phyloP scores from a whole-genome alignment of 2,113 vertebrate genomes.

The Montifringilla adamsi region DNA sequence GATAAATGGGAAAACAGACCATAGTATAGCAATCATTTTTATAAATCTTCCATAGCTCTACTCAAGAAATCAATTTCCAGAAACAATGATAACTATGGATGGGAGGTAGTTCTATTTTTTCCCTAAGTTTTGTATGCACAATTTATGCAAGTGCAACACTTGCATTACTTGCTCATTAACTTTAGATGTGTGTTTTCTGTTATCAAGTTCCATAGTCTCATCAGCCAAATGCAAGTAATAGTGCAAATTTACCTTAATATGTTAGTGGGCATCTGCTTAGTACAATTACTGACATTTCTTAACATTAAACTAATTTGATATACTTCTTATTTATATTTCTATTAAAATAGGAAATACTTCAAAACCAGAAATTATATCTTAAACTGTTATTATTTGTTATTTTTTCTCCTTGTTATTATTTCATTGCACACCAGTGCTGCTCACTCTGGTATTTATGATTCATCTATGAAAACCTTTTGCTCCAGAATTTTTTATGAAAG shows the following conservation, averaged over 20 bases:
- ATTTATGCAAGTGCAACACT: not conserved
- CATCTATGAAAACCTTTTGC: not conserved
- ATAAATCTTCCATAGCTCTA: conserved; percentile 4
- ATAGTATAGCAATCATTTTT: not conserved
- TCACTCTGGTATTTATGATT: not conserved
- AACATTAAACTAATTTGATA: not conserved
- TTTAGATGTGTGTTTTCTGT: not conserved
- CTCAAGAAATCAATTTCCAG: conserved; percentile 11
- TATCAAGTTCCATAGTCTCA: not conserved
- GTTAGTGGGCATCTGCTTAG: not conserved
- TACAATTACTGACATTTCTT: not conserved
- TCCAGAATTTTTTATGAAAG: not conserved
- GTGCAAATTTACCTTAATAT: not conserved
- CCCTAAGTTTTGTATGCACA: not conserved
- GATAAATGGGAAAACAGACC: not conserved
- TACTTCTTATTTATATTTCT: conserved; percentile 1
- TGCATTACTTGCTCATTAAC: not conserved
- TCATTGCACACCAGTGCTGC: not conserved
- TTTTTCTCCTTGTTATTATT: not conserved
- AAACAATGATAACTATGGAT: conserved; percentile 2
- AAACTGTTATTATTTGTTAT: not conserved
- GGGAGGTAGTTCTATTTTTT: not conserved
- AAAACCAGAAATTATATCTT: not conserved
- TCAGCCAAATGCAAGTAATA: not conserved
- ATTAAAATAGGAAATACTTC: conserved; percentile 33